These are phyloP conservation scores for Struthidea cinerea DNA, from an alignment of 2,113 vertebrate genomes.

Conservation along the genomic window DNA sequence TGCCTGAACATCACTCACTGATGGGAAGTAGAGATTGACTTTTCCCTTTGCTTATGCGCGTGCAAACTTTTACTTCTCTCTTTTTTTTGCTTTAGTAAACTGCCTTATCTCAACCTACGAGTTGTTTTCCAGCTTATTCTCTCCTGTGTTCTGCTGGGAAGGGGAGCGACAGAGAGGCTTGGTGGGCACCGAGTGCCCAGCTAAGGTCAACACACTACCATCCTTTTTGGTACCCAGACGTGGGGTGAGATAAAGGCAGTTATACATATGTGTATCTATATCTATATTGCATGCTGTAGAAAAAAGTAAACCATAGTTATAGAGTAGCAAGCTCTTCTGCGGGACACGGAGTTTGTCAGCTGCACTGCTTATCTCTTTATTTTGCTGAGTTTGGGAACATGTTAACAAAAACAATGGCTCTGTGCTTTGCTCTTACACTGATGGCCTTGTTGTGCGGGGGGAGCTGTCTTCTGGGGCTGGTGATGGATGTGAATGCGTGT, in stretches of 20 bases:
- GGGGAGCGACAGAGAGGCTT: accelerated
- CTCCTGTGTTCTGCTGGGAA: neutral
- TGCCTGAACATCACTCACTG: neutral
- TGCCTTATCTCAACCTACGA: neutral
- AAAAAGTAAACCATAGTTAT: neutral
- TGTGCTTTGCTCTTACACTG: neutral
- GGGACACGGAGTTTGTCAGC: neutral
- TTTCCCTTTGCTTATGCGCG: neutral
- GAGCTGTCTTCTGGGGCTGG: neutral
- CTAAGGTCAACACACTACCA: neutral
- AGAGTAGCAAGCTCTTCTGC: neutral
- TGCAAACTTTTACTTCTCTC: neutral
- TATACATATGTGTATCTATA: neutral
- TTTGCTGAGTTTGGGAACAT: neutral
- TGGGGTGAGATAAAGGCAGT: neutral
- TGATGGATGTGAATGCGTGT: neutral
- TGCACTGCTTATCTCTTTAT: neutral
- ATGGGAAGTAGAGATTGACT: neutral
- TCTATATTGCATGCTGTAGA: neutral
- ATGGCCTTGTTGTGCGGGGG: neutral
- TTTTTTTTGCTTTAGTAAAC: neutral
- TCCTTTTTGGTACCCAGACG: neutral
- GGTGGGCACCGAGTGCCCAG: neutral
- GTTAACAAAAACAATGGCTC: neutral
- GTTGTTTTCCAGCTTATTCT: neutral